Evolutionary conservation across 2,888 invertebrate genomes (phyloP).

Genomic region (Drosophila heteroneura): DNA sequence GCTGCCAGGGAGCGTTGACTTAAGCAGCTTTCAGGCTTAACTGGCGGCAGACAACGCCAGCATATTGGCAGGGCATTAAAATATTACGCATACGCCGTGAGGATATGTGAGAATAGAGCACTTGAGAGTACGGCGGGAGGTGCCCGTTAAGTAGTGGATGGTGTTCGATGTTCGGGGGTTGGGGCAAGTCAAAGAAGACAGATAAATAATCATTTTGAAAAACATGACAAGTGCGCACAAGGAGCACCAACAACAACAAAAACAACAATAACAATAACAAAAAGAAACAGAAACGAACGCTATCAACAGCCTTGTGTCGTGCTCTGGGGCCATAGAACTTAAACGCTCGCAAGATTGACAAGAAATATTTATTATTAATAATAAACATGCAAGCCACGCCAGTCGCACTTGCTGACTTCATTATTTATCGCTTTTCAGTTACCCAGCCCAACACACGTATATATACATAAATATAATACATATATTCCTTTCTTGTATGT

Average conservation of each 20-base stretch:
- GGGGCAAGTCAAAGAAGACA: slow-evolving; percentile 43
- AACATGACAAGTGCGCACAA: slow-evolving; percentile 66
- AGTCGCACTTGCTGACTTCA: slow-evolving; percentile 78
- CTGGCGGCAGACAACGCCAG: slow-evolving; percentile 55
- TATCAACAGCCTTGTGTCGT: slow-evolving; percentile 56
- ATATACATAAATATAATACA: no score
- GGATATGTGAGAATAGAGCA: slow-evolving; percentile 19
- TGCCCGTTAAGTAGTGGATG: slow-evolving; percentile 2
- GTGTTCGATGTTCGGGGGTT: background rate
- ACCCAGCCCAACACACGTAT: background rate
- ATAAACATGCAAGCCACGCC: slow-evolving; percentile 78
- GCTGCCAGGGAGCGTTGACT: slow-evolving; percentile 56
- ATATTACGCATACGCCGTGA: slow-evolving; percentile 66
- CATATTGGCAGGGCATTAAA: slow-evolving; percentile 70
- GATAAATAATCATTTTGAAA: slow-evolving; percentile 65
- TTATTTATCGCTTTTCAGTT: slow-evolving; percentile 76
- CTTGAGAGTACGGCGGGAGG: background rate
- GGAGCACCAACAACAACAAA: slow-evolving; percentile 19
- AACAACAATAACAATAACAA: slow-evolving; percentile 17
- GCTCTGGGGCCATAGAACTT: slow-evolving; percentile 64
- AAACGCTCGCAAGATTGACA: slow-evolving; percentile 71
- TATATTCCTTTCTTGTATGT: background rate
- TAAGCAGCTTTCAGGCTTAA: slow-evolving; percentile 74
- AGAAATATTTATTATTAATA: slow-evolving; percentile 80
- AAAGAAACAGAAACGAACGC: slow-evolving; percentile 1